Conservation (phyloP, 2,888 invertebrate genomes). For the Microplitis deprimator region DNA sequence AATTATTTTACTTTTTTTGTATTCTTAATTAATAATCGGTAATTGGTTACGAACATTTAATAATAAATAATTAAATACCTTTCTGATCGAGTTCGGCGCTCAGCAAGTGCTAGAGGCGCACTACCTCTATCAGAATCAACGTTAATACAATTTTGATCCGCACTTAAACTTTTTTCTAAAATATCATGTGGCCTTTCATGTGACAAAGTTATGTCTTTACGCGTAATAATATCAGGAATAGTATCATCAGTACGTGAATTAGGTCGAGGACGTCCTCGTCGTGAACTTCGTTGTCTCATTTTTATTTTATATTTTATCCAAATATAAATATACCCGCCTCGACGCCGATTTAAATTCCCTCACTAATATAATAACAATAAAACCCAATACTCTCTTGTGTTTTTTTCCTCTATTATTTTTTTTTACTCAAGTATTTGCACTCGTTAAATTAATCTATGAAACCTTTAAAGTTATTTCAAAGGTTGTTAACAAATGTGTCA, state of each 20-base stretch:
- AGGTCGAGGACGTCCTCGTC: constrained; percentile 60
- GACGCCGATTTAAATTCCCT: background rate
- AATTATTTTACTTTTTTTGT: background rate
- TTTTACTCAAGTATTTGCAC: background rate
- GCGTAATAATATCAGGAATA: constrained; percentile 56
- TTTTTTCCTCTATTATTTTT: constrained; percentile 1
- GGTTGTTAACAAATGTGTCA: constrained; percentile 22
- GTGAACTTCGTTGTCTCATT: constrained; percentile 62
- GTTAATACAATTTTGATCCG: constrained; percentile 48
- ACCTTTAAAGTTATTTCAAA: constrained; percentile 17
- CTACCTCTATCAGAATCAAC: constrained; percentile 44
- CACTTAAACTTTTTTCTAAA: constrained; percentile 53
- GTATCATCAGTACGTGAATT: constrained; percentile 58
- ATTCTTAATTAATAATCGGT: background rate
- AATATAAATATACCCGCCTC: constrained; percentile 14
- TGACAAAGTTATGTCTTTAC: constrained; percentile 55
- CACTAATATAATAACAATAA: background rate
- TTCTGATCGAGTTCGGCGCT: constrained; percentile 64
- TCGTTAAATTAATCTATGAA: constrained; percentile 2
- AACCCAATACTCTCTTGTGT: background rate
- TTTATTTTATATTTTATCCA: constrained; percentile 41
- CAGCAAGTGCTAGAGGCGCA: constrained; percentile 50
- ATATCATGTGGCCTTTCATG: constrained; percentile 57
- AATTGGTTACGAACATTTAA: background rate
- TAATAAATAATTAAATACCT: constrained; percentile 60